Evolutionary conservation across 2,888 invertebrate genomes (phyloP), one percentile per base, ranked within the genome.

Genomic region (Antheraea yamamai): DNA sequence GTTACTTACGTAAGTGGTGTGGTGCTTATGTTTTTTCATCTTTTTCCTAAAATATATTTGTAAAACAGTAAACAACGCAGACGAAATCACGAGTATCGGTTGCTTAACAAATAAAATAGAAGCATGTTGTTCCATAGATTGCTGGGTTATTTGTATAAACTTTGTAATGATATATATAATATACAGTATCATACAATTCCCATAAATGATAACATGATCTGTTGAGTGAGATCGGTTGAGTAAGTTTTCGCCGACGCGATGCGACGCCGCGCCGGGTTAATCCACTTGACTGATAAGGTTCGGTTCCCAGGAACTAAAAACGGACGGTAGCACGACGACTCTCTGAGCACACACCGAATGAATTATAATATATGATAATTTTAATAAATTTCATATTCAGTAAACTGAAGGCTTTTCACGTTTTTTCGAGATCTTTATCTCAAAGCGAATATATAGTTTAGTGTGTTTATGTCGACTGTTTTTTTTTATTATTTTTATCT

Each of bases 271-370:
- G 52, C 74, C 74, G 78, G 81, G 82, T 83, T 81, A 82, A 75
- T 74, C 82, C 85, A 85, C 85, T 86, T 83, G 83, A 84, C 84
- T 83, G 83, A 86, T 85, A 85, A 79, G 76, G 79, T 76, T 75
- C 64, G 77, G 81, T 85, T 84, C 85, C 82, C 85, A 84, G 79
- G 81, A 75, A 75, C 73, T 35, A 73, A 66, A 71, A 75, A 73
- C 55, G 73, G 70, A 77, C 78, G 73, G 82, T 81, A 81, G 81
- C 81, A 71, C 66, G 61, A 30, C 39, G 18, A 52, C 52, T 76
- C 30, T 18, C 72, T 64, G 66, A 23, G 35, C n/a, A 72, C 47
- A 61, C 47, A 73, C 74, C 16, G 23, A 74, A 30, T 55, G 16
- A 30, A 20, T 18, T 3, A 20, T 68, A 35, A 35, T 35, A 68